Conservation (phyloP, 2,888 invertebrate species). For the Athripsodes cinereus region DNA sequence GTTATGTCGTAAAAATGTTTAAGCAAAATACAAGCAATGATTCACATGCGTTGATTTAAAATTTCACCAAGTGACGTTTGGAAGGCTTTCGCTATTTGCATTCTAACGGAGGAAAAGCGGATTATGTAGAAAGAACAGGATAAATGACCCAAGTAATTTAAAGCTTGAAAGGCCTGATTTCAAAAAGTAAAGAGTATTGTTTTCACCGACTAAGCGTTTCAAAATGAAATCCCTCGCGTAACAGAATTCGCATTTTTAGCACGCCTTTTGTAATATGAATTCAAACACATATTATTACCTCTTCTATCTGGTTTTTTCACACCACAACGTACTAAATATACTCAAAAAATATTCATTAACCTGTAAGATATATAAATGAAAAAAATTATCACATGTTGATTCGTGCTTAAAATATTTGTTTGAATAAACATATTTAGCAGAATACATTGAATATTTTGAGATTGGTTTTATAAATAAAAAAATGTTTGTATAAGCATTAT, state of each 20-base stretch:
- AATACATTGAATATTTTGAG: too few relatives aligned
- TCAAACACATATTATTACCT: background rate
- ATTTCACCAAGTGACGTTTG: background rate
- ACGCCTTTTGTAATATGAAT: background rate
- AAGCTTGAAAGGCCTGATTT: conserved; percentile 22
- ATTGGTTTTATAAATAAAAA: too few relatives aligned
- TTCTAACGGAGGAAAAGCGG: conserved; percentile 22
- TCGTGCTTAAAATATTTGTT: too few relatives aligned
- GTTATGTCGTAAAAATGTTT: too few relatives aligned
- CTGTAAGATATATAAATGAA: too few relatives aligned
- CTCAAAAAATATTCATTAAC: too few relatives aligned
- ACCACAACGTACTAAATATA: too few relatives aligned
- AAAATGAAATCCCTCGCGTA: conserved; percentile 13
- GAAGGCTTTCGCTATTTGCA: conserved; percentile 22
- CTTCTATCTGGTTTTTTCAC: too few relatives aligned
- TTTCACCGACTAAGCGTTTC: conserved; percentile 14
- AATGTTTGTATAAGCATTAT: too few relatives aligned
- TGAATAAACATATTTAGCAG: too few relatives aligned
- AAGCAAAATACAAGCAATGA: too few relatives aligned
- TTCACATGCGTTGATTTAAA: background rate
- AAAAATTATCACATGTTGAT: too few relatives aligned
- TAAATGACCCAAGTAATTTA: conserved; percentile 26
- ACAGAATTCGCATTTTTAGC: background rate
- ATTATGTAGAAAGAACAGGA: conserved; percentile 25
- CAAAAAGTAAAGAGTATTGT: conserved; percentile 20